Evolutionary conservation across 2,888 invertebrate species (phyloP), one percentile per base, ranked within the genome.

Genomic region (Cataglyphis altisquamis): DNA sequence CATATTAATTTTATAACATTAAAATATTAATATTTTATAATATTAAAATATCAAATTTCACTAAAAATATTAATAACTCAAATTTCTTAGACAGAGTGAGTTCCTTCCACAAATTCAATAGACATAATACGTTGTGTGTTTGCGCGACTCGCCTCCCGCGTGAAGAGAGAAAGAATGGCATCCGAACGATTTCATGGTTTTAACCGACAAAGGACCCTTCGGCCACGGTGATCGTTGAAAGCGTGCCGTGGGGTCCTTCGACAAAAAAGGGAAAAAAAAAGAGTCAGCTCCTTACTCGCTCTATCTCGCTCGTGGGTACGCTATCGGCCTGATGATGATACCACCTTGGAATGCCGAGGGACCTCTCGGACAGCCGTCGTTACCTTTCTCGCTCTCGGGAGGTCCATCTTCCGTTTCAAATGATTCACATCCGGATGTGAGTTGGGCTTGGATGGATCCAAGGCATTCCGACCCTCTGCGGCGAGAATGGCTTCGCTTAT

Each of bases 351-450:
- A 80, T 72, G 68, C 10, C n/a, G 48, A 72, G 70, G 60, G 60
- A 32, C 25, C 32, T 70, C 45, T 32, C 32, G 12, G 15, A 45
- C 32, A 45, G 32, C 25, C 55, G n/a, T 12, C 32, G 21, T 5
- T 21, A 70, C 32, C 29, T 55, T 57, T 68, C 52, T 52, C 8
- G 21, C 45, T 78, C 21, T 60, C 12, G 32, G 25, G 45, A 72
- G 78, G 70, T 45, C 60, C 36, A 45, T 48, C 72, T 80, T 80
- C 78, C 78, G 78, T 80, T 12, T 48, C 48, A 48, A 48, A 60
- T 80, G 78, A 80, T 72, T 80, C 78, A 80, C 36, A 80, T 80
- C 78, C 72, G 78, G 72, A 80, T 60, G 18, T 80, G 25, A 72
- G 45, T 25, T 78, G 32, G 45, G 41, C 18, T 29, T 68, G 18